Percentiles rank a stretch among this genome's conserved stretches.
These are phyloP conservation scores for Megalurothrips usitatus DNA, from an alignment of 2,888 invertebrate species.

Conservation along the genomic window DNA sequence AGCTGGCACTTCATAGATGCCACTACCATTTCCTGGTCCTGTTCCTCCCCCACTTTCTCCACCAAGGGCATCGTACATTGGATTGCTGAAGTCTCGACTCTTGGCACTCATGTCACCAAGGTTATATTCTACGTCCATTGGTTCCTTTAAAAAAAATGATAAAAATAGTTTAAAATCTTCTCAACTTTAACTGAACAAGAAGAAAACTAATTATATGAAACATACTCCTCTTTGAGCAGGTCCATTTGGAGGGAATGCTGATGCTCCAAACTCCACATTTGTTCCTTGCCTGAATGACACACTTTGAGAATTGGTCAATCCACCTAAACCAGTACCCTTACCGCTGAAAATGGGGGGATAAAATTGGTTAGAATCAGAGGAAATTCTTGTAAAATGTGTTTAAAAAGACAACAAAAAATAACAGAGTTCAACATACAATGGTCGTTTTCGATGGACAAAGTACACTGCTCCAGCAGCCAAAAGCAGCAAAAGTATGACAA, in stretches of 20 bases:
- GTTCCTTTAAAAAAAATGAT: slow-evolving; percentile 48
- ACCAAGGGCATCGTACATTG: slow-evolving; percentile 84
- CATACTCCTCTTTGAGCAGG: slow-evolving; percentile 47
- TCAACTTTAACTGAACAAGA: neutral
- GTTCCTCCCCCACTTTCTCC: slow-evolving; percentile 42
- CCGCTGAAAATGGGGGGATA: slow-evolving; percentile 53
- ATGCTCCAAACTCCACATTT: slow-evolving; percentile 79
- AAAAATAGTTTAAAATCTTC: slow-evolving; percentile 11
- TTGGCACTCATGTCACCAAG: slow-evolving; percentile 72
- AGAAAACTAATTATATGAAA: slow-evolving; percentile 27
- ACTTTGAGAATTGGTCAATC: slow-evolving; percentile 79
- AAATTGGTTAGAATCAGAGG: neutral
- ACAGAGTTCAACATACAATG: slow-evolving; percentile 66
- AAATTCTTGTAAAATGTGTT: neutral
- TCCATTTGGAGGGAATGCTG: slow-evolving; percentile 44
- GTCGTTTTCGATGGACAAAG: slow-evolving; percentile 74
- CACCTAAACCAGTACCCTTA: slow-evolving; percentile 72
- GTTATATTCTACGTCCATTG: slow-evolving; percentile 72
- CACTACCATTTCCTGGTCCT: slow-evolving; percentile 43
- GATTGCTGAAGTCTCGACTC: slow-evolving; percentile 92
- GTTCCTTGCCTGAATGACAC: slow-evolving; percentile 91
- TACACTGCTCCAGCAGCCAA: slow-evolving; percentile 71
- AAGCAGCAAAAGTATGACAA: slow-evolving; percentile 69
- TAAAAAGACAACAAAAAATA: slow-evolving; percentile 16
- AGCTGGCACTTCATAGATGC: slow-evolving; percentile 77